Conservation (phyloP, 1,140 invertebrate species). For the Microplitis mediator region DNA sequence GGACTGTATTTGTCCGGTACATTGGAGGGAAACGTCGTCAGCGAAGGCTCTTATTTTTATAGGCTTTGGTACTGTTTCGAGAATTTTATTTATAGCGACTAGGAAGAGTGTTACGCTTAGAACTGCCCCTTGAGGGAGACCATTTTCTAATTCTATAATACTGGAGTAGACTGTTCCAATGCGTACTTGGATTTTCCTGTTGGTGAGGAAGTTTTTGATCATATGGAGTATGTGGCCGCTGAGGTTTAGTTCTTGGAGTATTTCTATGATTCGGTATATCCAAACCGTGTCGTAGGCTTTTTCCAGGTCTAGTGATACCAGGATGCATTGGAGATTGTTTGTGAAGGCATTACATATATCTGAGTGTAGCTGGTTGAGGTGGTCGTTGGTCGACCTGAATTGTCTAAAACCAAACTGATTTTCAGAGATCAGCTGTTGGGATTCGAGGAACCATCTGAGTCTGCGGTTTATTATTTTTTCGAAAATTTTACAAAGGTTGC, state of each 20-base stretch:
- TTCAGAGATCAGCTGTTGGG: conserved; percentile 32
- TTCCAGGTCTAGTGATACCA: background rate
- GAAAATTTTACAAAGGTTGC: conserved; percentile 41
- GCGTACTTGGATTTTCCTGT: background rate
- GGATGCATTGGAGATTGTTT: conserved; percentile 31
- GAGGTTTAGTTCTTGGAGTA: too few relatives aligned
- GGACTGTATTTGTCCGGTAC: too few relatives aligned
- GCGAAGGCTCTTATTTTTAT: conserved; percentile 2
- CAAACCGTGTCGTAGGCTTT: background rate
- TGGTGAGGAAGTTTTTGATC: conserved; percentile 1
- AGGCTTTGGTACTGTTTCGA: background rate
- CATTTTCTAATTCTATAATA: background rate
- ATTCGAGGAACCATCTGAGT: conserved; percentile 27
- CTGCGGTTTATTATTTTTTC: conserved; percentile 40
- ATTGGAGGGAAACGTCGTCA: background rate
- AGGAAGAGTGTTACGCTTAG: too few relatives aligned
- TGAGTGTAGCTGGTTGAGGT: conserved; percentile 32
- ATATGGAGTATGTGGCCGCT: too few relatives aligned
- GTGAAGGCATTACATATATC: conserved; percentile 37
- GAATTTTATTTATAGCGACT: background rate
- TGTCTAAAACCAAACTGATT: conserved; percentile 35
- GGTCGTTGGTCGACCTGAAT: conserved; percentile 36
- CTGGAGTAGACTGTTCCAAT: background rate
- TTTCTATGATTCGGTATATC: too few relatives aligned
- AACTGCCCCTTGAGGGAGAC: too few relatives aligned